Evolutionary conservation across 2,888 invertebrate genomes (phyloP).

Genomic region (Heteromurus nitidus): DNA sequence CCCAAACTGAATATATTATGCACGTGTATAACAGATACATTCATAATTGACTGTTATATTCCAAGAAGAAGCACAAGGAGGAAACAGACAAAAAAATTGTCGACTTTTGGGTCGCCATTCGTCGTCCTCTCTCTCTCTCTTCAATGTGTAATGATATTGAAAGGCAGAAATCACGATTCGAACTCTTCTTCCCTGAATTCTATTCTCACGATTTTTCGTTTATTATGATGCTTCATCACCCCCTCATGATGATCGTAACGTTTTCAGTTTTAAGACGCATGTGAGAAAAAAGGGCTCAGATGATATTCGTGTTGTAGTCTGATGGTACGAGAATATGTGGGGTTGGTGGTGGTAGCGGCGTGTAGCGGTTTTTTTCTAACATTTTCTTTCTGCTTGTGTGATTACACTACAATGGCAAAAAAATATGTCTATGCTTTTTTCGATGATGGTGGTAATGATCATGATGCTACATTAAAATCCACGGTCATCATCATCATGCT

Average conservation of each 20-base stretch:
- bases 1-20: too few species aligned
- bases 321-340: too few species aligned
- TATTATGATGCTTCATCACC: too few species aligned
- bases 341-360: too few species aligned
- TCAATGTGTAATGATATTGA: neutral
- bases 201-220: conserved; percentile 18
- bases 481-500: conserved; percentile 16
- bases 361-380: too few species aligned
- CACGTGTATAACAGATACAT: too few species aligned
- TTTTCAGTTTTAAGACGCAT: too few species aligned
- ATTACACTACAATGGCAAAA: neutral
- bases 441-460: neutral
- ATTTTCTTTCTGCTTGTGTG: too few species aligned
- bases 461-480: neutral
- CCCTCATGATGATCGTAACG: too few species aligned
- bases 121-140: neutral
- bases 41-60: too few species aligned
- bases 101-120: neutral
- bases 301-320: too few species aligned
- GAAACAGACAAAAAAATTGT: neutral
- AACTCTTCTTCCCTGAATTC: conserved; percentile 1
- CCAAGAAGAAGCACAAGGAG: neutral
- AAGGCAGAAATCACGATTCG: conserved; percentile 11
- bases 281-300: too few species aligned
- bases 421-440: neutral